phyloP scores from a whole-genome alignment of 2,113 vertebrate genomes.

The Paratilapia polleni region DNA sequence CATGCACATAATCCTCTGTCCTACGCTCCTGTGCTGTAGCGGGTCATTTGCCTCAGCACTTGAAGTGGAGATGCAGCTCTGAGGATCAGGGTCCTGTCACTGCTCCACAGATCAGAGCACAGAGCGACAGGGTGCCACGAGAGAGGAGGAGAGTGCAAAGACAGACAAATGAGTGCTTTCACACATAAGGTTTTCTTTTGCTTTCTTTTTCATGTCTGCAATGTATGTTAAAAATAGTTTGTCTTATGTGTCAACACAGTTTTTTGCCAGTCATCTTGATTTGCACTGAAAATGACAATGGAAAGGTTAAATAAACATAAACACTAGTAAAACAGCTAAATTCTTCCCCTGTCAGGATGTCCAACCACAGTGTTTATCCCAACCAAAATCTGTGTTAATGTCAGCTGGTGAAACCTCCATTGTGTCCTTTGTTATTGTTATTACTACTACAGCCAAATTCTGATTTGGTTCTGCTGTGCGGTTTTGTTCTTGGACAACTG shows the following conservation, averaged over 20 bases:
- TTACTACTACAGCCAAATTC: conserved; percentile 1
- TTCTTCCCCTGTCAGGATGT: not conserved
- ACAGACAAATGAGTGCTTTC: conserved; percentile 51
- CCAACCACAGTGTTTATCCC: not conserved
- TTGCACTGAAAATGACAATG: not conserved
- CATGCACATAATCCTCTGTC: conserved; percentile 28
- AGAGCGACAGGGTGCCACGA: conserved; percentile 38
- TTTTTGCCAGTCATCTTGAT: not conserved
- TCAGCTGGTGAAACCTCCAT: not conserved
- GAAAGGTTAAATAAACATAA: not conserved
- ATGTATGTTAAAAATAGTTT: not conserved
- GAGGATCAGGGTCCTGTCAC: conserved; percentile 57
- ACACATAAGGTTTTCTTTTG: not conserved
- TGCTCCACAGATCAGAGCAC: conserved; percentile 63
- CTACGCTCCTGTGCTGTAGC: conserved; percentile 18
- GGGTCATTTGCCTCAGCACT: conserved; percentile 61
- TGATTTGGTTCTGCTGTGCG: not conserved
- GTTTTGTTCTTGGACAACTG: conserved; percentile 5
- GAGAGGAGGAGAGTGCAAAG: conserved; percentile 51
- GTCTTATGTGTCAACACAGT: not conserved
- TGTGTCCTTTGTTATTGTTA: not conserved
- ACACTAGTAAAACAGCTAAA: not conserved
- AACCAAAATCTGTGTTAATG: conserved; percentile 14
- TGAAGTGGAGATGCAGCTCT: conserved; percentile 64
- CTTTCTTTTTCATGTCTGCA: not conserved